Evolutionary conservation across 1,140 invertebrate genomes (phyloP).

Genomic region (Tetraneura akinire): DNA sequence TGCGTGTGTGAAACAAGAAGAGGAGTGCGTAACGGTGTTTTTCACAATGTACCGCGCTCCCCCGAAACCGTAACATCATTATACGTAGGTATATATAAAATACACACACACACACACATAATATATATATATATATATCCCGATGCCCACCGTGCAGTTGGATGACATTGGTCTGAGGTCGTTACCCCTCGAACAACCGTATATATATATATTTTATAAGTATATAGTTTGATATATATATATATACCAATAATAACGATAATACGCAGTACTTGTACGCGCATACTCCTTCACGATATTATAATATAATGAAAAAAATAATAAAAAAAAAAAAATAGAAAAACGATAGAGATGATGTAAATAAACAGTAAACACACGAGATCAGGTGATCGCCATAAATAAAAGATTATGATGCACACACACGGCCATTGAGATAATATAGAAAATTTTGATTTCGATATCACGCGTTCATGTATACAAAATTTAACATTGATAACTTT

Average conservation of each 20-base stretch:
- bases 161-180: constrained; percentile 50
- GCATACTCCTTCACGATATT: too few relatives aligned
- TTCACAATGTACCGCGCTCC: too few relatives aligned
- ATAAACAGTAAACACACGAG: constrained; percentile 27
- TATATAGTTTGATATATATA: not conserved
- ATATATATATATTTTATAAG: not conserved
- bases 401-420: too few relatives aligned
- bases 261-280: not conserved
- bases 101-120: too few relatives aligned
- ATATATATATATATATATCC: not conserved
- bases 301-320: too few relatives aligned
- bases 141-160: constrained; percentile 5
- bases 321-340: too few relatives aligned
- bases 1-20: not conserved
- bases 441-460: not conserved
- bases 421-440: too few relatives aligned
- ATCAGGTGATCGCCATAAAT: not conserved
- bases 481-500: too few relatives aligned
- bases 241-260: constrained; percentile 17
- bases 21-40: not conserved
- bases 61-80: too few relatives aligned
- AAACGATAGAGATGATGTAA: not conserved
- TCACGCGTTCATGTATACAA: too few relatives aligned
- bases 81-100: too few relatives aligned
- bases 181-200: constrained; percentile 16